Percentiles rank a stretch among this genome's conserved stretches.
Conservation (phyloP, 2,113 vertebrate genomes). For the Neomonachus schauinslandi region DNA sequence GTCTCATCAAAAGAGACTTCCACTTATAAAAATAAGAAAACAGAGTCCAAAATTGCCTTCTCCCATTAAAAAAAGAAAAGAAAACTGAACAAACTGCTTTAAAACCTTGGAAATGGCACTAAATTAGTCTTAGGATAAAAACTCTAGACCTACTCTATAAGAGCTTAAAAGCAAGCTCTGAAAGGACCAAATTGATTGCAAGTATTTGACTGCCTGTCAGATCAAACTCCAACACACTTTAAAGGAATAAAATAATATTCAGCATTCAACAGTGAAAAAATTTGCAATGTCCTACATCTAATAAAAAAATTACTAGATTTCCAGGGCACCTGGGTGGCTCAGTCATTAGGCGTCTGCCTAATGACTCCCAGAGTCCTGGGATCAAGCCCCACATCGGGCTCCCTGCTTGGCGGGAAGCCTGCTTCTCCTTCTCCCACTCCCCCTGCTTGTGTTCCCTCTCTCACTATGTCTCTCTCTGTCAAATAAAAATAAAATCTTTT, state of each 20-base stretch:
- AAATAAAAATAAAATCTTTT: too few species aligned
- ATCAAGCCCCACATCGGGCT: too few species aligned
- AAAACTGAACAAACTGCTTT: not conserved
- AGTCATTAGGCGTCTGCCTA: too few species aligned
- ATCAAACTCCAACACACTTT: not conserved
- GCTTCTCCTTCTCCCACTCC: too few species aligned
- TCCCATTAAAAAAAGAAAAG: not conserved
- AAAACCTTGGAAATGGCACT: not conserved
- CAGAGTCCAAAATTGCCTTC: not conserved
- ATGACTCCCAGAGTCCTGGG: too few species aligned
- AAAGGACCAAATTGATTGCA: not conserved
- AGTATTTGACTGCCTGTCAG: not conserved
- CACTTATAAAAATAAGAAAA: not conserved
- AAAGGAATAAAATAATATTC: not conserved
- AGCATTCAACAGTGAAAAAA: not conserved
- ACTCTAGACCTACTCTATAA: not conserved
- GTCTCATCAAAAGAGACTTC: not conserved
- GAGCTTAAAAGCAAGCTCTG: not conserved
- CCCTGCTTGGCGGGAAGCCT: too few species aligned
- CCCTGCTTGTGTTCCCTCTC: too few species aligned
- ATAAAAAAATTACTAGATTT: conserved; percentile 2
- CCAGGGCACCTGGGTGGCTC: too few species aligned
- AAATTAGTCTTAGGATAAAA: not conserved
- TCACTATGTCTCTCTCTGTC: too few species aligned
- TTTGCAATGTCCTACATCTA: not conserved